Base-by-base conservation (phyloP, 2,888 invertebrate species). In the Petrolisthes cinctipes region DNA sequence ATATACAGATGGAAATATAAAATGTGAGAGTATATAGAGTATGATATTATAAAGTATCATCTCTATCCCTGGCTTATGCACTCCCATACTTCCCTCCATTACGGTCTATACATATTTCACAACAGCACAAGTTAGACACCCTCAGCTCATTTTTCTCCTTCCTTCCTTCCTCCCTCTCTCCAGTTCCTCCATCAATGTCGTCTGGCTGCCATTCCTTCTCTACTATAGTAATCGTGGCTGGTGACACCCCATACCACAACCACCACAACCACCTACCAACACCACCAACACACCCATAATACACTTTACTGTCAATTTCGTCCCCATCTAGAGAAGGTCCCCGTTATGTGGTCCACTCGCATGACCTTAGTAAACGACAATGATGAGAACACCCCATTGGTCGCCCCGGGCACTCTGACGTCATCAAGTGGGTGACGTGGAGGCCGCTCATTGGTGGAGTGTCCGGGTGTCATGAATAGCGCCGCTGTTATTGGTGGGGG, bases 291-390 rank as follows among this genome's bases (percentile, higher is more conserved):
- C 61, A 61, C 61, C 9, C 61, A 61, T 17, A 37, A 61, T 17
- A 71, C 71, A 71, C 71, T n/a, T 71, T 71, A 71, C 71, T 71
- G 71, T n/a, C 71, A 71, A 71, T 71, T 11, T 71, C 17, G 71
- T 14, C 71, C 71, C 1, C 37, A 37, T 37, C 37, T 37, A 37
- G 37, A 37, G 37, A 37, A 37, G 37, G 37, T 37, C 37, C 37
- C 37, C 37, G 37, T 37, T 37, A 37, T 37, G 37, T 37, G 37
- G 37, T 37, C 37, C 37, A 37, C 37, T 37, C 37, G 37, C 37
- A 37, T 37, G 37, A 37, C 37, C 37, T 37, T 37, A 37, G 37
- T 37, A 37, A 37, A 37, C 37, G 37, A 37, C 37, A 37, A 37
- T 37, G 66, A 66, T 66, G 66, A 66, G 37, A 14, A 76, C 9